These are phyloP conservation scores for Calypte anna DNA, from an alignment of 2,113 vertebrate species.

Conservation along the genomic window DNA sequence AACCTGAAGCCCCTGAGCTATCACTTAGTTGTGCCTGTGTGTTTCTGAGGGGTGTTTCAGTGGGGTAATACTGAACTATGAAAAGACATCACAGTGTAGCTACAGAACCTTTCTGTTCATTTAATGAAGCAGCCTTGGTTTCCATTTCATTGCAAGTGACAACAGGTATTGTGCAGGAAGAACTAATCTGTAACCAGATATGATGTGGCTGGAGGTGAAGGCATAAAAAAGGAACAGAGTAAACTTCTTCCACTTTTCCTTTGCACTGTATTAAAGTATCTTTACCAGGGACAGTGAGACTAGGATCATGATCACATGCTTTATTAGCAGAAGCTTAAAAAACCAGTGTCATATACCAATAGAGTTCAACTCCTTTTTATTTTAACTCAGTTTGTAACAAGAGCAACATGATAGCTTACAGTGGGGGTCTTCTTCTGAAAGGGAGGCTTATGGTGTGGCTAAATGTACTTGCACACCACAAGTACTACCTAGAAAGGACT, in stretches of 20 bases:
- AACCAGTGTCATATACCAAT: not conserved
- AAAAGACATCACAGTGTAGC: not conserved
- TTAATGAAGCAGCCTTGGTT: not conserved
- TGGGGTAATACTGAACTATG: not conserved
- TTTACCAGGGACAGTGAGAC: not conserved
- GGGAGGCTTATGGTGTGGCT: fast-evolving
- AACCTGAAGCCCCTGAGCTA: not conserved
- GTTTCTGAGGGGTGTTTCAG: not conserved
- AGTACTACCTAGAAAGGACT: not conserved
- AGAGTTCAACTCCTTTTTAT: not conserved
- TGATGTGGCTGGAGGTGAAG: not conserved
- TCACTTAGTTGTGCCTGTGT: not conserved
- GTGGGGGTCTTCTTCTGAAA: not conserved
- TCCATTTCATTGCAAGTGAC: not conserved
- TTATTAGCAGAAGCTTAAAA: not conserved
- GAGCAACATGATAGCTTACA: not conserved
- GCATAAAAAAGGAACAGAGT: not conserved
- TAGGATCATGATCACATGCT: not conserved
- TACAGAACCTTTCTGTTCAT: not conserved
- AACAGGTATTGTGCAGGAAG: not conserved
- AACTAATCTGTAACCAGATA: not conserved
- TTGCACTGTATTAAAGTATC: not conserved
- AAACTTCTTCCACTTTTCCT: not conserved
- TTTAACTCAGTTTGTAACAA: not conserved
- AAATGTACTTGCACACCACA: not conserved